Evolutionary conservation across 2,113 vertebrate genomes (phyloP).

Genomic region (Percina caprodes): DNA sequence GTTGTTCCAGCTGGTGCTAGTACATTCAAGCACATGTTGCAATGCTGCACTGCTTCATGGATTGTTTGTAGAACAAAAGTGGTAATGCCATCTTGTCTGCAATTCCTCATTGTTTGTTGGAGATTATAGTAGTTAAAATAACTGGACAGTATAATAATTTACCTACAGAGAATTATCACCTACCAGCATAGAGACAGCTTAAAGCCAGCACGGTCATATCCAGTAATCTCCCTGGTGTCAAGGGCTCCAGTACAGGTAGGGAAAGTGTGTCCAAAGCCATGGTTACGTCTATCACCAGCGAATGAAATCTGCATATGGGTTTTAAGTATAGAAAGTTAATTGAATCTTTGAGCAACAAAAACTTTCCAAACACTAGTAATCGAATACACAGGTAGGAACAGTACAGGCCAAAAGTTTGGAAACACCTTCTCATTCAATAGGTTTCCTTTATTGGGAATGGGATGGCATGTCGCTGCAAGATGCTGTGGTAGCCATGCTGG

Average conservation of each 20-base stretch:
- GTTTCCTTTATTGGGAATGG: too few species aligned
- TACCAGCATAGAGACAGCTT: constrained; percentile 98
- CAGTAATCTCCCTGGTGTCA: constrained; percentile 93
- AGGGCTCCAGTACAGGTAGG: constrained; percentile 94
- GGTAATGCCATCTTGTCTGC: not conserved
- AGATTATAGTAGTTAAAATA: not conserved
- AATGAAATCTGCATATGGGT: constrained; percentile 89
- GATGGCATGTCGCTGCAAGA: too few species aligned
- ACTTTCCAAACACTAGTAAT: not conserved
- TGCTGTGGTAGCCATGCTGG: too few species aligned
- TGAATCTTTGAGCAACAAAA: not conserved
- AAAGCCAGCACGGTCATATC: constrained; percentile 97
- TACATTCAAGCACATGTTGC: not conserved
- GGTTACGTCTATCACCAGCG: constrained; percentile 97
- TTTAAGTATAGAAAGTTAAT: not conserved
- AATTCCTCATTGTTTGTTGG: not conserved
- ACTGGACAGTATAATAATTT: not conserved
- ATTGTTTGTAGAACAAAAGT: not conserved
- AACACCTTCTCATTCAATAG: too few species aligned
- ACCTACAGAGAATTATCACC: constrained; percentile 20
- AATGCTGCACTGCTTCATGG: not conserved
- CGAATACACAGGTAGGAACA: not conserved
- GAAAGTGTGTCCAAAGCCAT: constrained; percentile 98
- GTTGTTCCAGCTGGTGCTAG: not conserved
- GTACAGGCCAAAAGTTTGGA: too few species aligned